These are phyloP conservation scores for Ciona savignyi DNA, from an alignment of 23 tunicate species.

Conservation along the genomic window DNA sequence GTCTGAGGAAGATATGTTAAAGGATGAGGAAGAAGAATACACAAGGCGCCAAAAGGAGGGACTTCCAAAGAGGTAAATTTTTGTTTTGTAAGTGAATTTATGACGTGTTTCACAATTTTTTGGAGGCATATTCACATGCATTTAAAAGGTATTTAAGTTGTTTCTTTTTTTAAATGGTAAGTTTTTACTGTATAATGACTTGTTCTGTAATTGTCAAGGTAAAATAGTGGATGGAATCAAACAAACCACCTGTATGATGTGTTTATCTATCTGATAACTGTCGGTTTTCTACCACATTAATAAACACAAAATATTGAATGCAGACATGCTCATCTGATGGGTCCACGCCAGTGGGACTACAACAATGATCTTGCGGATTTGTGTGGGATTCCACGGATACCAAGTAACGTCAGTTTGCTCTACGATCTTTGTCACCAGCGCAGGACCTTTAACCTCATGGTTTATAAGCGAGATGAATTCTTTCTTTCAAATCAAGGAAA, in stretches of 20 bases:
- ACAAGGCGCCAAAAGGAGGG: slow-evolving; percentile 35
- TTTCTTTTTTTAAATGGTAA: too few relatives aligned
- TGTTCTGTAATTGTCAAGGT: too few relatives aligned
- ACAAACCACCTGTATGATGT: too few relatives aligned
- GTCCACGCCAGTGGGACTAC: slow-evolving; percentile 63
- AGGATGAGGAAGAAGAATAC: slow-evolving; percentile 51
- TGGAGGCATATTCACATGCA: too few relatives aligned
- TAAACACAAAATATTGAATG: too few relatives aligned
- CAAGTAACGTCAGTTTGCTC: slow-evolving; percentile 27
- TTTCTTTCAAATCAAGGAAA: slow-evolving; percentile 26
- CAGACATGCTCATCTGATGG: slow-evolving; percentile 66
- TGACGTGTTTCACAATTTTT: too few relatives aligned
- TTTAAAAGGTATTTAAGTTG: too few relatives aligned
- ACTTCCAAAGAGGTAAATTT: slow-evolving; percentile 28
- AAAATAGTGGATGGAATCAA: too few relatives aligned
- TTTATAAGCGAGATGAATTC: slow-evolving; percentile 38
- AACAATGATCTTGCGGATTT: slow-evolving; percentile 72
- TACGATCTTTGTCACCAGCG: slow-evolving; percentile 33
- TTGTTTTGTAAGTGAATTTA: too few relatives aligned
- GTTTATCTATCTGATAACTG: too few relatives aligned
- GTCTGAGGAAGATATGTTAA: slow-evolving; percentile 47
- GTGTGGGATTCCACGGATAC: slow-evolving; percentile 28
- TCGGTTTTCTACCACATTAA: too few relatives aligned
- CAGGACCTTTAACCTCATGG: slow-evolving; percentile 11
- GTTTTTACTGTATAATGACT: too few relatives aligned